Evolutionary conservation across 1,140 invertebrate genomes (phyloP), one percentile per base, ranked within the genome.

Genomic region (Apis laboriosa): DNA sequence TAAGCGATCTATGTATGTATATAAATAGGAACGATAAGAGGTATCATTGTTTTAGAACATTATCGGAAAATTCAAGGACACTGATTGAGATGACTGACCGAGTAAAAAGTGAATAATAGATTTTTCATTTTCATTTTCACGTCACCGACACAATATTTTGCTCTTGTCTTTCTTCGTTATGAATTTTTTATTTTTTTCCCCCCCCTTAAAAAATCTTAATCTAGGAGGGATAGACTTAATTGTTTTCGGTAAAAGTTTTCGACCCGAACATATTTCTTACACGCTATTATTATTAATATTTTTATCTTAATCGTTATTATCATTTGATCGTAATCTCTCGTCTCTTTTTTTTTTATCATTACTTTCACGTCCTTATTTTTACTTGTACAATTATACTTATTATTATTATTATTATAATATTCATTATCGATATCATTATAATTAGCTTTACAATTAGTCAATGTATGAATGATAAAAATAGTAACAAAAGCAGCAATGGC

Each of bases 11-110:
- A 87, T 85, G 3, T 83, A 85, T 61, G 73, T 78, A 86, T 86
- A 15, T 84, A 86, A 70, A 77, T 81, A 87, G 85, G 80, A 87
- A 87, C 86, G 76, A 84, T 84, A 86, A 86, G 84, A 86, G 86
- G 84, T 84, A 86, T 87, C 83, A 83, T 86, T 75, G 21, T 71
- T 86, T 86, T 73, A 86, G 61, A 71, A 73, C 83, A 85, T 79
- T 70, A 60, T 24, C 72, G 67, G 49, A 51, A 24, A 53, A 76
- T 75, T 80, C 73, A 86, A 87, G 82, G 70, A 84, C 63, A 81
- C 82, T 56, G 75, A 84, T 78, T 43, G 79, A 85, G 78, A 81
- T 58, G 75, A 70, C 68, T 53, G 75, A 72, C 81, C 86, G 78
- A 73, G 80, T 61, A 49, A 81, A 78, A 80, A 80, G 61, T 70